A percentile compares a stretch with the other conserved stretches of the same genome.
These are phyloP conservation scores for Halictus ligatus DNA, from an alignment of 2,888 invertebrate genomes.

Conservation along the genomic window DNA sequence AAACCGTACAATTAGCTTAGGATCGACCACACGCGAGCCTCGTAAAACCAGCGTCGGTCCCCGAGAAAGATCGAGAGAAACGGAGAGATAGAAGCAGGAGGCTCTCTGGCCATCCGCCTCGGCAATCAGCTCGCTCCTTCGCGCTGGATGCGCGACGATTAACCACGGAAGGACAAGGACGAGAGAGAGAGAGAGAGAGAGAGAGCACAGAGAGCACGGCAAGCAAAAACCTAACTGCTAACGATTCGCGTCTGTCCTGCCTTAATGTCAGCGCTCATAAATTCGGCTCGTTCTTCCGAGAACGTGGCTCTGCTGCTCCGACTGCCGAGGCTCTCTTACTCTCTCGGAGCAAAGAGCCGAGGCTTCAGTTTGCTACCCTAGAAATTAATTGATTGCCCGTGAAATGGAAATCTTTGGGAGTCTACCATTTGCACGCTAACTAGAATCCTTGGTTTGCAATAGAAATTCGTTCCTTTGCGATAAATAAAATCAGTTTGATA, in stretches of 20 bases:
- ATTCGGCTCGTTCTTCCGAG: constrained; percentile 49
- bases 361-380: neutral
- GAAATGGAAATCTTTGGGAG: no score
- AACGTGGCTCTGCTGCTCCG: neutral
- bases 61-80: neutral
- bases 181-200: constrained; percentile 16
- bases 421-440: no score
- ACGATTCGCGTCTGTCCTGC: constrained; percentile 73
- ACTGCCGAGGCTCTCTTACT: neutral
- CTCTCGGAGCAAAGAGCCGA: neutral
- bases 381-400: no score
- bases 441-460: no score
- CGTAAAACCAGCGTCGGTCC: constrained; percentile 63
- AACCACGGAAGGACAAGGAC: constrained; percentile 42
- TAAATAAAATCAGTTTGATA: no score
- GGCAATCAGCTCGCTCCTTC: constrained; percentile 55
- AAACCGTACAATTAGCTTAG: constrained; percentile 58
- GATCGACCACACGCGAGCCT: constrained; percentile 73
- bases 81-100: neutral
- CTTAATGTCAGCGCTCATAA: constrained; percentile 66
- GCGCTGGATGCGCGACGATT: constrained; percentile 42
- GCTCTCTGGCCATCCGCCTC: neutral
- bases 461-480: no score
- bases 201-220: neutral
- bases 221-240: constrained; percentile 68